A percentile compares a stretch with the other conserved stretches of the same genome.
These are phyloP conservation scores for Scaptomyza hsui DNA, from an alignment of 1,140 invertebrate genomes.

Conservation along the genomic window DNA sequence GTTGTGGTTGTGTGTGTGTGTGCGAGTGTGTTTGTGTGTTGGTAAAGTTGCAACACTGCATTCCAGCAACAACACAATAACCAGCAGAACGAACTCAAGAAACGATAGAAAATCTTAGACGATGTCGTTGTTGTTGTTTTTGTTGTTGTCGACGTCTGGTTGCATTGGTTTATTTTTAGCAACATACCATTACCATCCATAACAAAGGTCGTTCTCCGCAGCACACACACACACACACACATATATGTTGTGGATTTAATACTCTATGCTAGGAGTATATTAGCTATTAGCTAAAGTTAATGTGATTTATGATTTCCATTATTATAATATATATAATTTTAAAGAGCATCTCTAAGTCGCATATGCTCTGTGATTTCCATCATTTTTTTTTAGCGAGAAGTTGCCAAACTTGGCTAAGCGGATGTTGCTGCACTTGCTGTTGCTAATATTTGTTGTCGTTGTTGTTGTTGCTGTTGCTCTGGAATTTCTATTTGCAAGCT, in stretches of 20 bases:
- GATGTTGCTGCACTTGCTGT: conserved; percentile 47
- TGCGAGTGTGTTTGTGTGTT: conserved; percentile 17
- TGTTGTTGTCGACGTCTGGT: conserved; percentile 8
- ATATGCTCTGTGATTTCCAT: not conserved
- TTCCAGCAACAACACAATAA: conserved; percentile 62
- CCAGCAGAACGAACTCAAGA: conserved; percentile 33
- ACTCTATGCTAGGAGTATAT: not conserved
- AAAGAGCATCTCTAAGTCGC: not conserved
- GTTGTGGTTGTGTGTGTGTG: not conserved
- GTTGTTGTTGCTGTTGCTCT: conserved; percentile 22
- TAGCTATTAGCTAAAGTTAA: not conserved
- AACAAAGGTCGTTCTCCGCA: conserved; percentile 77
- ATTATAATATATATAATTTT: not conserved
- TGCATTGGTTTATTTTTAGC: conserved; percentile 76
- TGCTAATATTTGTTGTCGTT: conserved; percentile 3
- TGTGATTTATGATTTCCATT: not conserved
- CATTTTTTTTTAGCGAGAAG: conserved; percentile 4
- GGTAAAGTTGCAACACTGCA: conserved; percentile 81
- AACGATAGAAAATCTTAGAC: conserved; percentile 74
- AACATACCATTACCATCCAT: conserved; percentile 54
- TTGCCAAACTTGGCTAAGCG: conserved; percentile 31
- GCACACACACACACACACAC: conserved; percentile 4
- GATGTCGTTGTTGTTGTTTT: not conserved
- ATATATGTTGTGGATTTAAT: conserved; percentile 26
- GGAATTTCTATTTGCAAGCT: conserved; percentile 49